Evolutionary conservation across 30 jellyfish, hydroid and myxozoan genomes (phyloP), one percentile per base, ranked within the genome.

Genomic region (Phacellophora camtschatica): DNA sequence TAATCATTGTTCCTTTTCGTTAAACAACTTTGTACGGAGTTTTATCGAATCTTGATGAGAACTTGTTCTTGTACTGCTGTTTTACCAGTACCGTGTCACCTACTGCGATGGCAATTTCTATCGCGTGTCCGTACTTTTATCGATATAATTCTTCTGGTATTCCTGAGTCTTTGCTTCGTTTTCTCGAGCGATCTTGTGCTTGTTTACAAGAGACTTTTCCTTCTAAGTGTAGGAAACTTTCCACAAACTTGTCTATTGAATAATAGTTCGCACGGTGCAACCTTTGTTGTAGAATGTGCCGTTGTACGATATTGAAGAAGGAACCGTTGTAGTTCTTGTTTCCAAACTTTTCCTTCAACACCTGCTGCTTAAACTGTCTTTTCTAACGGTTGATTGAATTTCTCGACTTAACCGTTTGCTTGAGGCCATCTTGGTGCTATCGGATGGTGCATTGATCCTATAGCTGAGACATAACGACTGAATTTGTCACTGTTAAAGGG

Each of bases 261-360:
- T 46, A 71, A 28, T 24, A 71, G 49, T 71, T 71, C 51, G 20
- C 81, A 57, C 3, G 94, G 94, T 28, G 67, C 51, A 5, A 45
- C 46, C 39, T 80, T 80, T 5, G 94, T 82, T 12, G 56, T 54
- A 22, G 72, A 19, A 55, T 71, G 91, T 18, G 84, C 75, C 58
- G 95, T 54, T 37, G 75, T 65, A n/a, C 74, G 73, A 53, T 71
- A 50, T 29, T 86, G 84, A 6, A 82, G 84, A 7, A 82, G 78
- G 25, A 82, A 46, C 19, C 89, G 71, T 2, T 64, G 24, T 25
- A 50, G 67, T 57, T 82, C 90, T 31, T 83, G 92, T 29, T 75
- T 25, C 91, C 95, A 71, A 56, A 67, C 84, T 20, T 49, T 83
- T 28, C 83, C 70, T 69, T 67, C 90, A 4, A 19, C 45, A 25